Percentiles rank a stretch among this genome's conserved stretches.
These are phyloP conservation scores for Ceyx melanurus DNA, from an alignment of 2,113 vertebrate species.

Conservation along the genomic window DNA sequence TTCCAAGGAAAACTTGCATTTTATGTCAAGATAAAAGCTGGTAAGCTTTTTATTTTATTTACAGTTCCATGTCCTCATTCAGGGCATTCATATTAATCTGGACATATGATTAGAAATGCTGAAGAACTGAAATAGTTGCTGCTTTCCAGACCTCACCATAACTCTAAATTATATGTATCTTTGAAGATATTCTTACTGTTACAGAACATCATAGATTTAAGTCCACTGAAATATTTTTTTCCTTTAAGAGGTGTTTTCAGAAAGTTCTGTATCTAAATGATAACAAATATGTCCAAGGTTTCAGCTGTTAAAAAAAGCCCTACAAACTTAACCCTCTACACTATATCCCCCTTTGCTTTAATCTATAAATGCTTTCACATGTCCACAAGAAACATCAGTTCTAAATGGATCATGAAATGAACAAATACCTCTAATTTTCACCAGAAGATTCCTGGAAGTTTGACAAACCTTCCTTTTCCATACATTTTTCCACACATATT, in stretches of 20 bases:
- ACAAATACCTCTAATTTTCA: not conserved
- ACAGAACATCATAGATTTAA: not conserved
- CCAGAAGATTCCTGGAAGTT: not conserved
- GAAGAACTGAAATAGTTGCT: not conserved
- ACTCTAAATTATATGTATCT: not conserved
- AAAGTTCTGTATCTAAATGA: not conserved
- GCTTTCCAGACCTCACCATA: not conserved
- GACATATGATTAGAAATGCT: not conserved
- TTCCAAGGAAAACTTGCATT: slow-evolving; percentile 36
- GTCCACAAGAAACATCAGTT: not conserved
- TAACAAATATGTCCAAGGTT: not conserved
- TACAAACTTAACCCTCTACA: not conserved
- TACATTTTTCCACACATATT: not conserved
- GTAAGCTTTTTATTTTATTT: slow-evolving; percentile 22
- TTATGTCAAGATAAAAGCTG: slow-evolving; percentile 37
- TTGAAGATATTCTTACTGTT: not conserved
- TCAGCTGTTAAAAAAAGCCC: not conserved
- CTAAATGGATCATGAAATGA: not conserved
- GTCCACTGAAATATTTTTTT: not conserved
- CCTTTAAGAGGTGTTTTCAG: not conserved
- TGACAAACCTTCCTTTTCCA: not conserved
- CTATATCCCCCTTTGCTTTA: not conserved
- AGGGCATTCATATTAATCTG: not conserved
- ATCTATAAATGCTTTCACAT: not conserved
- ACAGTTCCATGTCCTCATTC: not conserved